phyloP scores from a whole-genome alignment of 2,113 vertebrate genomes.

The Cyanocitta stelleri region DNA sequence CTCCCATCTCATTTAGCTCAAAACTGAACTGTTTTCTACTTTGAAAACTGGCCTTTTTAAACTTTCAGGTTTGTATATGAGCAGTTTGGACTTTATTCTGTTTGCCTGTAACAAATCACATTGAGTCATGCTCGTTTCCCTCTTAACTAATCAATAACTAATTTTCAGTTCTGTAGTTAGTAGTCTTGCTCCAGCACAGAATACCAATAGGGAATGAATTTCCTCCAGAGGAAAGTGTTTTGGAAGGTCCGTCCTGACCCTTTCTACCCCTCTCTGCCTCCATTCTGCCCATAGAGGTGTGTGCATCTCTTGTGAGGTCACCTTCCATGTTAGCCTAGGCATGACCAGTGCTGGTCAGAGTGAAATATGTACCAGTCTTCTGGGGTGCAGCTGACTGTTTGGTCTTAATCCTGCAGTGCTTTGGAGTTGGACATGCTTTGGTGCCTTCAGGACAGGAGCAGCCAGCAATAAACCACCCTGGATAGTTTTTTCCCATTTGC shows the following conservation, averaged over 20 bases:
- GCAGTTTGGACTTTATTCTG: conserved; percentile 63
- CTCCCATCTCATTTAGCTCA: neutral
- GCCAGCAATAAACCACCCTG: neutral
- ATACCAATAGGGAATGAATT: neutral
- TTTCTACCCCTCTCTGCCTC: neutral
- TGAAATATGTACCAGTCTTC: neutral
- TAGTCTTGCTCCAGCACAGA: neutral
- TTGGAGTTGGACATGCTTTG: neutral
- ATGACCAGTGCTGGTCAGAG: neutral
- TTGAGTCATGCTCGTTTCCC: neutral
- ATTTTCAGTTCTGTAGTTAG: conserved; percentile 3
- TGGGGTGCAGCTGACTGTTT: neutral
- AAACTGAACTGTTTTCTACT: conserved; percentile 1
- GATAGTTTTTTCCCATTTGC: neutral
- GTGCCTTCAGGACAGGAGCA: neutral
- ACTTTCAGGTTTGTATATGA: neutral
- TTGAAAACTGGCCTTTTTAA: conserved; percentile 22
- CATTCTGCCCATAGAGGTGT: neutral
- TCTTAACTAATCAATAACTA: conserved; percentile 41
- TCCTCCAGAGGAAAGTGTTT: neutral
- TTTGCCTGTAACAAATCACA: conserved; percentile 37
- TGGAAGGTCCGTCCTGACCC: neutral
- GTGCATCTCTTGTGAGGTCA: neutral
- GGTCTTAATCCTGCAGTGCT: neutral
- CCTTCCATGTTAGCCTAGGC: neutral